Base-by-base conservation (phyloP, 2,113 vertebrate species). In the Atlantisia rogersi region DNA sequence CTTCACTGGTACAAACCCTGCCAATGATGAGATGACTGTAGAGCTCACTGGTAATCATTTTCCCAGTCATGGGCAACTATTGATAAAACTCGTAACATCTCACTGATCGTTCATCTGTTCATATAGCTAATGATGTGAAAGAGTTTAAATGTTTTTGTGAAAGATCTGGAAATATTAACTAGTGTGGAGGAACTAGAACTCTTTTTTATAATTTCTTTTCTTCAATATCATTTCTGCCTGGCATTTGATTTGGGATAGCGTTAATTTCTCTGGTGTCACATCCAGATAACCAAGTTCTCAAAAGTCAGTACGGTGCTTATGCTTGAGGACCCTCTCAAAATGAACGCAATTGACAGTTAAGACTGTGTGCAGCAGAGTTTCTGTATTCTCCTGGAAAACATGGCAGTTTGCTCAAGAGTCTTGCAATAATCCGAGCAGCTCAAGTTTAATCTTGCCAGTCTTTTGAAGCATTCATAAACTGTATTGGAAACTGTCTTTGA, bases 171-270 rank as follows among this genome's bases (percentile, higher is more conserved):
- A 82, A 46, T 29, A 31, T 9, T 76, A 4, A 22, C 17, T 39
- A 29, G 29, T 0, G 0, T 40, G 31, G 10, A 56, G 39, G 16
- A 3, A 84, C 13, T 15, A 22, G 46, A 28, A 32, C 20, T 29
- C 67, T 13, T 35, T 5, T 24, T 12, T 21, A 18, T 58, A 12
- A 31, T 24, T 79, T 63, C 1, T 69, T 85, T 69, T 82, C 28
- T 85, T 83, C 26, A 35, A 1, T 55, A 19, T 10, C 0, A 0
- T 81, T 67, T 62, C 12, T 69, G 18, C 48, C 59, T 76, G n/a
- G 46, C 25, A 24, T 9, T 2, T 78, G 53, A 21, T n/a, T 86
- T 69, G 24, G 24, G 32, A 37, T 77, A 13, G 15, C 4, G 5
- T 35, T 65, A 63, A 14, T 60, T 68, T 21, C 15, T 70, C 8